A percentile compares a stretch with the other conserved stretches of the same genome.
Evolutionary conservation across 2,797 vertebrate species (phyloP).

Genomic region (Hemibagrus guttatus): DNA sequence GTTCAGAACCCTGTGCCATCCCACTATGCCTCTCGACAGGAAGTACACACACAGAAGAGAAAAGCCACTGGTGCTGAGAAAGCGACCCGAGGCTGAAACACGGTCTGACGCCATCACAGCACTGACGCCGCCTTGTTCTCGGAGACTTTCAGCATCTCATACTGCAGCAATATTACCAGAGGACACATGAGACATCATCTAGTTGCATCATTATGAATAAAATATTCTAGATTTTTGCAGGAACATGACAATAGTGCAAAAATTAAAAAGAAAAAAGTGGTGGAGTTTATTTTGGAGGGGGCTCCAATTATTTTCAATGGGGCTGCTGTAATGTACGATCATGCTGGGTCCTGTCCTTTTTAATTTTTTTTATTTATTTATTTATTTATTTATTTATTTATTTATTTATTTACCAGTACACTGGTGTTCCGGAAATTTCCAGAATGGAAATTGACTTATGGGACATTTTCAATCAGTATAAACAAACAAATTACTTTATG

Average conservation of each 20-base stretch:
- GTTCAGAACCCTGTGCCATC: conserved; percentile 44
- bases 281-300: too few relatives aligned
- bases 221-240: background rate
- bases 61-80: conserved; percentile 30
- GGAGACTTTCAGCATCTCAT: conserved; percentile 23
- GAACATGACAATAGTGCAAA: too few relatives aligned
- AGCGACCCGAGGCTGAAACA: conserved; percentile 36
- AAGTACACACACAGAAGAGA: conserved; percentile 41
- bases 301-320: too few relatives aligned
- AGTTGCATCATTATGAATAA: background rate
- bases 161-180: conserved; percentile 26
- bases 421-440: too few relatives aligned
- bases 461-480: too few relatives aligned
- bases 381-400: too few relatives aligned
- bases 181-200: background rate
- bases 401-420: too few relatives aligned
- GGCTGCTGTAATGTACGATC: background rate
- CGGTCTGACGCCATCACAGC: conserved; percentile 16
- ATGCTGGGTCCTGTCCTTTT: background rate
- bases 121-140: conserved; percentile 27
- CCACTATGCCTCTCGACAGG: conserved; percentile 39
- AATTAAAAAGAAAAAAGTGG: background rate
- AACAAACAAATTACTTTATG: too few relatives aligned
- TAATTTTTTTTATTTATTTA: too few relatives aligned
- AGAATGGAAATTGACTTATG: too few relatives aligned